Base-by-base conservation (phyloP, 2,888 invertebrate genomes). In the Beris chalybata region DNA sequence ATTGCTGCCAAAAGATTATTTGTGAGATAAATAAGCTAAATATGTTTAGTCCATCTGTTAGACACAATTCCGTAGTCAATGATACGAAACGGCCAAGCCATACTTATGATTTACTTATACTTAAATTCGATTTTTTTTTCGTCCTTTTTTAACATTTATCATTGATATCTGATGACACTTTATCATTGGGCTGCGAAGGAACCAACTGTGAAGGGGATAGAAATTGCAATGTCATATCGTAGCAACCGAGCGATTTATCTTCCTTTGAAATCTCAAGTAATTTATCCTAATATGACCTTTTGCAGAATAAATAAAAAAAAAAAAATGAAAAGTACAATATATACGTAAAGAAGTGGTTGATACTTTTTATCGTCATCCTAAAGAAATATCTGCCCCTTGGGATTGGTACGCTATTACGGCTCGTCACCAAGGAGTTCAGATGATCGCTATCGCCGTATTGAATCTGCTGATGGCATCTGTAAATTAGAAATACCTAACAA, bases 271-370 rank as follows among this genome's bases (percentile, higher is more conserved):
- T 61, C 61, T 61, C 52, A 52, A 61, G 61, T 61, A 61, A 61
- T 61, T 61, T 61, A 61, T 61, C 61, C 61, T 61, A 52, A 61
- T 61, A 61, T 61, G 52, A 61, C 61, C 61, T 61, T 52, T 43
- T 59, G 61, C 22, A 38, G 32, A 59, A 59, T 22, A 6, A 61
- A 30, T 30, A 61, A 50, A 56, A 59, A 22, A 61, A 50, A 56
- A 59, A 22, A 31, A 48, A 13, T 15, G 31, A 56, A 43, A 38
- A 38, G n/a, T n/a, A n/a, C n/a, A n/a, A n/a, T n/a, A 38, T 5
- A 38, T 7, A 38, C 5, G 38, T 5, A 38, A 38, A 7, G 38
- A 38, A 38, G 38, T 38, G 9, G 38, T 38, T 38, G 38, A 38
- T 38, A 1, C 38, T 9, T 38, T 38, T 38, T 38, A 22, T 38